Evolutionary conservation across 35 echinoderm and acorn worm genomes (phyloP).

Genomic region (Ophioderma brevispina): DNA sequence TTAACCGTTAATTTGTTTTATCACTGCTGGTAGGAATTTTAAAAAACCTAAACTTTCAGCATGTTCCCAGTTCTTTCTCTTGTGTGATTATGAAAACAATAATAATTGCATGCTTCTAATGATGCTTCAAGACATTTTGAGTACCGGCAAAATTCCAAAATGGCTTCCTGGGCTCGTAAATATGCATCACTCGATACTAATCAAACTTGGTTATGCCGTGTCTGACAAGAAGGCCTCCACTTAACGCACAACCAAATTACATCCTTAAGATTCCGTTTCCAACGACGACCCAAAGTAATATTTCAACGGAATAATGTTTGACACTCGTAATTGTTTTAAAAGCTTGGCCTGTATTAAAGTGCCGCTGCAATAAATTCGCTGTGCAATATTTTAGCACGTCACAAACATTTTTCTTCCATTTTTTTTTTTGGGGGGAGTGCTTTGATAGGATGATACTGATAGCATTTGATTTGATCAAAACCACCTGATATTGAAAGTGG

Average conservation of each 20-base stretch:
- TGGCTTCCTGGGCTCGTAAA: background rate
- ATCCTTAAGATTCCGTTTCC: background rate
- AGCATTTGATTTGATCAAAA: no score
- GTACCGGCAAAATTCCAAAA: background rate
- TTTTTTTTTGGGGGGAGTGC: no score
- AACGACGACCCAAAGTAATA: background rate
- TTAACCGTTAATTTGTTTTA: background rate
- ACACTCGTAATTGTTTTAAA: slow-evolving; percentile 1
- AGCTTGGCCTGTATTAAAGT: background rate
- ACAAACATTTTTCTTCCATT: no score
- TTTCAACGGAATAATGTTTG: background rate
- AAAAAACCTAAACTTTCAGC: background rate
- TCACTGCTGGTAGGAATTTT: background rate
- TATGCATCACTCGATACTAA: background rate
- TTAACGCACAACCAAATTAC: background rate
- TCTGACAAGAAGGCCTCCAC: background rate
- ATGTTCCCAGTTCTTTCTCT: background rate
- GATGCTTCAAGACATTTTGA: background rate
- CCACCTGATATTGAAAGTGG: no score
- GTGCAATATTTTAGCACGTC: no score
- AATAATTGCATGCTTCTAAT: background rate
- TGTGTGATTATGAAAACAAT: background rate
- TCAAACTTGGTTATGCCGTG: background rate
- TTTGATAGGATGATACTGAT: no score
- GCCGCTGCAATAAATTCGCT: no score